Evolutionary conservation across 2,113 vertebrate genomes (phyloP), one percentile per base, ranked within the genome.

Genomic region (Sander lucioperca): DNA sequence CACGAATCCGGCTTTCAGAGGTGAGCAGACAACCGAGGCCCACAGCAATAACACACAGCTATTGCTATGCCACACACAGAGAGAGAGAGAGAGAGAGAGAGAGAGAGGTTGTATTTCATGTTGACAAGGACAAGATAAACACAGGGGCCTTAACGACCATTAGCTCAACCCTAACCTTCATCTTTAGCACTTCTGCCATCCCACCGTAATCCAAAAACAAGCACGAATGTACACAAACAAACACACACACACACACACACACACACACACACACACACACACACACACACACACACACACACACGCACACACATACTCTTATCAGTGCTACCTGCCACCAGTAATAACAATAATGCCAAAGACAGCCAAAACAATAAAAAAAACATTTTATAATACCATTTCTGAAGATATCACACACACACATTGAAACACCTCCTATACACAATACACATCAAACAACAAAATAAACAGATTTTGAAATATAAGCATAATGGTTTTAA

Each of bases 101-200:
- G 19, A 65, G 63, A 45, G 83, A 65, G 86, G 79, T 87, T 86
- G 91, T 93, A 90, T 95, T 93, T 93, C 92, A 88, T 89, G 86
- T 91, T 92, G 92, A 93, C 92, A 91, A 86, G 87, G 87, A 93
- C 91, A 90, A 91, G 92, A 93, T 91, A 92, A 93, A 94, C 87
- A 93, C 77, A 72, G 69, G 77, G 79, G 77, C 87, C 86, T 92
- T 91, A 89, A 89, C 77, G 27, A 91, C 90, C 89, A 92, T 92
- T 92, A 91, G 85, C 85, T 88, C 87, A 87, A 86, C 82, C 79
- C 82, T 86, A 87, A 91, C 88, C 90, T 88, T 88, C 91, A 85
- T 92, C 84, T 89, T 74, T 76, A 81, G 69, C 80, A 57, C 79
- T 82, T 86, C 83, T 87, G 75, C 80, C 68, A 81, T 65, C 75